Evolutionary conservation across 2,113 vertebrate genomes (phyloP).

Genomic region (Diadophis punctatus): DNA sequence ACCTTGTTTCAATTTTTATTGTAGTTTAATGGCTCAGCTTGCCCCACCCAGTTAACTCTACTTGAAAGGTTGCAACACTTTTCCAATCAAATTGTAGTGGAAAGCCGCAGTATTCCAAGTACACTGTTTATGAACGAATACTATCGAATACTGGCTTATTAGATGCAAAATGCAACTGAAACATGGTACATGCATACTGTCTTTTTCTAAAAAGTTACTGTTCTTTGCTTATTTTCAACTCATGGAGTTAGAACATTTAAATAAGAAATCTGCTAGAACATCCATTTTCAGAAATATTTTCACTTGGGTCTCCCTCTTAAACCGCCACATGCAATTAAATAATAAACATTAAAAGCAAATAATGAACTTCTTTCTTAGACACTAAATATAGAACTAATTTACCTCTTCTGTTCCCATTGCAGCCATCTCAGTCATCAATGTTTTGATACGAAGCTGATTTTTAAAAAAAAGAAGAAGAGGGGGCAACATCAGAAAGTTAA

Average conservation of each 20-base stretch:
- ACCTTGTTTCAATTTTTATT: neutral
- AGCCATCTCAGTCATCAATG: conserved; percentile 93
- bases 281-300: neutral
- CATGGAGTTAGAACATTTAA: neutral
- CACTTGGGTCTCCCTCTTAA: neutral
- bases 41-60: neutral
- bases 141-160: neutral
- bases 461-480: neutral
- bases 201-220: neutral
- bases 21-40: neutral
- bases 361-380: neutral
- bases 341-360: neutral
- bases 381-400: conserved; percentile 16
- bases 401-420: conserved; percentile 92
- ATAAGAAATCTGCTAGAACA: neutral
- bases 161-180: neutral
- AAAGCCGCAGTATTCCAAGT: neutral
- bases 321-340: neutral
- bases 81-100: neutral
- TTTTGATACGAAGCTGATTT: conserved; percentile 81
- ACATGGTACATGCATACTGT: neutral
- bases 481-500: neutral
- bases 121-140: neutral
- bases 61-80: neutral
- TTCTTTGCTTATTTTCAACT: neutral